These are phyloP conservation scores for Sarcophaga bullata DNA, from an alignment of 1,140 invertebrate genomes.

Conservation along the genomic window DNA sequence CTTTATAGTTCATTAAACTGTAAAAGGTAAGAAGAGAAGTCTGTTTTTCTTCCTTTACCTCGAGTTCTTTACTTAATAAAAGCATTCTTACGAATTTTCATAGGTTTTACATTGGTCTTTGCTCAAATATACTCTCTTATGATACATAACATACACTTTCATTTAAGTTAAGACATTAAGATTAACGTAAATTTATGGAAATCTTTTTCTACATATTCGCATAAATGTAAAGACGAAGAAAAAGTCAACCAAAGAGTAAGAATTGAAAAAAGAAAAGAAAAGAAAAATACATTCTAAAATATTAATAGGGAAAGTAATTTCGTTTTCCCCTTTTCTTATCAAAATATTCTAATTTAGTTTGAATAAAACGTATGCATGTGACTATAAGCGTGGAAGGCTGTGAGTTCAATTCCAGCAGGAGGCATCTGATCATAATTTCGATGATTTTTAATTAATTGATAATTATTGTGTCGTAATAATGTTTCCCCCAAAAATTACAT, in stretches of 20 bases:
- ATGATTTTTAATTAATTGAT: too few species aligned
- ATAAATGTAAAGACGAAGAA: background rate
- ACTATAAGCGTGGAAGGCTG: too few species aligned
- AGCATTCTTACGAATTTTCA: background rate
- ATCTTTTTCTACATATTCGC: background rate
- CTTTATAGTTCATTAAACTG: background rate
- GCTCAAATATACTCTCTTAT: too few species aligned
- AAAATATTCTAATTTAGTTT: too few species aligned
- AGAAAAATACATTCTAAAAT: background rate
- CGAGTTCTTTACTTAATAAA: background rate
- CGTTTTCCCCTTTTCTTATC: too few species aligned
- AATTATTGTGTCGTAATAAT: too few species aligned
- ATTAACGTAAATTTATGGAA: background rate
- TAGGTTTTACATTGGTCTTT: background rate
- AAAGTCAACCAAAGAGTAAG: background rate
- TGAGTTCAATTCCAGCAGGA: too few species aligned
- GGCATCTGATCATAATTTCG: too few species aligned
- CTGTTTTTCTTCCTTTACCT: background rate
- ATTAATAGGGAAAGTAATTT: background rate
- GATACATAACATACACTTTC: background rate
- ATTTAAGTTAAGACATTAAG: background rate
- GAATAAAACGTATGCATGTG: too few species aligned
- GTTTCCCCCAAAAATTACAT: too few species aligned
- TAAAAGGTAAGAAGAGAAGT: background rate
- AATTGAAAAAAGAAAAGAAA: background rate